phyloP scores from a whole-genome alignment of 1,140 invertebrate species.

The Diorhabda elongata region DNA sequence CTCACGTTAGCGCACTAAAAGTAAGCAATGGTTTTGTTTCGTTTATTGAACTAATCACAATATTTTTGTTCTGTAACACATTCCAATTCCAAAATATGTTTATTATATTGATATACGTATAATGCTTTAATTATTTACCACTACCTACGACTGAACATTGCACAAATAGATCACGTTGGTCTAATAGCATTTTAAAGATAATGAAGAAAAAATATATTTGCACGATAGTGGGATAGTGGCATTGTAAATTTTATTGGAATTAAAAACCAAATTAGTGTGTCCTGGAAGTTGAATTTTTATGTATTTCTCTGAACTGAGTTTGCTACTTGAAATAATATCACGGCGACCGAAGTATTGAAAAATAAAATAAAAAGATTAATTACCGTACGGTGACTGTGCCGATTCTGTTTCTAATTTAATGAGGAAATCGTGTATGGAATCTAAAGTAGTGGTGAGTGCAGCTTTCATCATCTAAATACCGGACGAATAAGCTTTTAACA shows the following conservation, averaged over 20 bases:
- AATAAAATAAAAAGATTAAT: slow-evolving; percentile 1
- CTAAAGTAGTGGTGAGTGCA: neutral
- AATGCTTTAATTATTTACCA: too few relatives aligned
- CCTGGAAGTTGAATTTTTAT: neutral
- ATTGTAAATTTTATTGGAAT: neutral
- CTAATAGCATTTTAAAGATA: too few relatives aligned
- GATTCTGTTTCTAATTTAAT: slow-evolving; percentile 1
- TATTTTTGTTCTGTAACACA: too few relatives aligned
- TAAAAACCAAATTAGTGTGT: neutral
- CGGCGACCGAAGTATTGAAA: neutral
- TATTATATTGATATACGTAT: too few relatives aligned
- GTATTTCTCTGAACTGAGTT: neutral
- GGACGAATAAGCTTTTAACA: too few relatives aligned
- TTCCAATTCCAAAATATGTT: too few relatives aligned
- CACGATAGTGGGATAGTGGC: neutral
- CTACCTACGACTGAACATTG: too few relatives aligned
- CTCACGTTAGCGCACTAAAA: too few relatives aligned
- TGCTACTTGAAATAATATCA: neutral
- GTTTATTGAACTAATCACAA: too few relatives aligned
- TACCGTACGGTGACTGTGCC: neutral
- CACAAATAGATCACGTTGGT: too few relatives aligned
- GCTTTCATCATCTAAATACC: neutral
- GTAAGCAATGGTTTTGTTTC: too few relatives aligned
- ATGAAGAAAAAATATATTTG: neutral
- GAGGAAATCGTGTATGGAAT: neutral